Percentiles rank a stretch among this genome's conserved stretches.
Conservation (phyloP, 1,140 invertebrate genomes). For the Sipha flava region DNA sequence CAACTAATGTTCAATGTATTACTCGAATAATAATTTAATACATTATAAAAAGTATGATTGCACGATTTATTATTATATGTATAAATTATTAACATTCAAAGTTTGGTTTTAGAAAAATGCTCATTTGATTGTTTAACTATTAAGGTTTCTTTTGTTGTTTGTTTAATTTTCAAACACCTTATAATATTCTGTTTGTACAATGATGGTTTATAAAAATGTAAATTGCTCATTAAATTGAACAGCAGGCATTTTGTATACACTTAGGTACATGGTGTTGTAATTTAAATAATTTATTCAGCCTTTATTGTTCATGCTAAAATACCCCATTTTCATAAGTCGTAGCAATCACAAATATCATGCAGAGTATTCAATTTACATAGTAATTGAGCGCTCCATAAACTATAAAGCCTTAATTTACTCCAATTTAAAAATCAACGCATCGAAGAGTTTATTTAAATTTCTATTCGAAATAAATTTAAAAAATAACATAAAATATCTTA, state of each 20-base stretch:
- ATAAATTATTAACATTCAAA: not conserved
- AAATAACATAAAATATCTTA: not conserved
- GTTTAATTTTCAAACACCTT: not conserved
- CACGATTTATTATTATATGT: too few relatives aligned
- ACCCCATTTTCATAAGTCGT: slow-evolving; percentile 19
- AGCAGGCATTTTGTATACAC: slow-evolving; percentile 23
- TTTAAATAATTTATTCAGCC: slow-evolving; percentile 20
- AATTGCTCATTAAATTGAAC: slow-evolving; percentile 29
- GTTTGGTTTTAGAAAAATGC: not conserved
- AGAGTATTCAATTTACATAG: slow-evolving; percentile 27
- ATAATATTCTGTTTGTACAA: not conserved
- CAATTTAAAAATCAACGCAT: not conserved
- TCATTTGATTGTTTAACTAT: not conserved
- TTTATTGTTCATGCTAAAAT: slow-evolving; percentile 23
- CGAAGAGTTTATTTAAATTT: slow-evolving; percentile 13
- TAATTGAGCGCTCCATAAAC: slow-evolving; percentile 15
- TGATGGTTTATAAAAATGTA: slow-evolving; percentile 23
- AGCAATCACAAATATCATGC: slow-evolving; percentile 19
- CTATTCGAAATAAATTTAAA: not conserved
- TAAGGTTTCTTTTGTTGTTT: not conserved
- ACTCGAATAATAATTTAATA: too few relatives aligned
- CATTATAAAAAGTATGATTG: too few relatives aligned
- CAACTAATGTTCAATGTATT: too few relatives aligned
- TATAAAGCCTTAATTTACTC: slow-evolving; percentile 4
- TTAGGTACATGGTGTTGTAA: slow-evolving; percentile 1